A percentile compares a stretch with the other conserved stretches of the same genome.
Conservation (phyloP, 2,888 invertebrate genomes). For the Perithous albicinctus region DNA sequence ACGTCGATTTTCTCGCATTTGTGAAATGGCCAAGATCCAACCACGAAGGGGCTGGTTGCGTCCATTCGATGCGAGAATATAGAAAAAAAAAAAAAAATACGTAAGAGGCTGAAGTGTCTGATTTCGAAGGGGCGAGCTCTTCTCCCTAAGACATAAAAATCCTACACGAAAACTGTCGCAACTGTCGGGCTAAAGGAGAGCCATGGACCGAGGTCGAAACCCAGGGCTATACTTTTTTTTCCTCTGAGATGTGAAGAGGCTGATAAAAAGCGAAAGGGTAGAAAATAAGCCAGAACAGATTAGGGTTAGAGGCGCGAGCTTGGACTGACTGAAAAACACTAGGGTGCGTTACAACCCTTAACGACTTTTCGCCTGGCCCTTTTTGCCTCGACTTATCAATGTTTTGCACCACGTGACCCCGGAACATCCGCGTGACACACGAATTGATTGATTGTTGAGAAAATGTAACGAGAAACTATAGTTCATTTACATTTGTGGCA, state of each 20-base stretch:
- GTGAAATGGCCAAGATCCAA: neutral
- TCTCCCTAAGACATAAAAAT: conserved; percentile 20
- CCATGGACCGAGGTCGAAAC: neutral
- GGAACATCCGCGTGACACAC: neutral
- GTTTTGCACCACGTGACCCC: conserved; percentile 8
- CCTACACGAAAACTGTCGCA: conserved; percentile 8
- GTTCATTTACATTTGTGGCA: too few species aligned
- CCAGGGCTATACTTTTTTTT: neutral
- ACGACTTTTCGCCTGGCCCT: neutral
- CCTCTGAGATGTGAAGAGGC: neutral
- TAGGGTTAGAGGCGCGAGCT: conserved; percentile 4
- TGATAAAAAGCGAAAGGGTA: neutral
- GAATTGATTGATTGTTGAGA: neutral
- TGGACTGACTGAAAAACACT: neutral
- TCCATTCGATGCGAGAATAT: neutral
- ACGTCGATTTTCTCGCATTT: conserved; percentile 10
- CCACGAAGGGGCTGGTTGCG: neutral
- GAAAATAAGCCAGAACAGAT: neutral
- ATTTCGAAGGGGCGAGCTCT: neutral
- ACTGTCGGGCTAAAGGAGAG: neutral
- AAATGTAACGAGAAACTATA: neutral
- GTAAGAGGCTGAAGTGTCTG: neutral
- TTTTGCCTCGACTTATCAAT: conserved; percentile 32
- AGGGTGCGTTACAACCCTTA: neutral
- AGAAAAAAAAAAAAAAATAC: neutral